These are phyloP conservation scores for Symphodus melops DNA, from an alignment of 2,113 vertebrate species.

Conservation along the genomic window DNA sequence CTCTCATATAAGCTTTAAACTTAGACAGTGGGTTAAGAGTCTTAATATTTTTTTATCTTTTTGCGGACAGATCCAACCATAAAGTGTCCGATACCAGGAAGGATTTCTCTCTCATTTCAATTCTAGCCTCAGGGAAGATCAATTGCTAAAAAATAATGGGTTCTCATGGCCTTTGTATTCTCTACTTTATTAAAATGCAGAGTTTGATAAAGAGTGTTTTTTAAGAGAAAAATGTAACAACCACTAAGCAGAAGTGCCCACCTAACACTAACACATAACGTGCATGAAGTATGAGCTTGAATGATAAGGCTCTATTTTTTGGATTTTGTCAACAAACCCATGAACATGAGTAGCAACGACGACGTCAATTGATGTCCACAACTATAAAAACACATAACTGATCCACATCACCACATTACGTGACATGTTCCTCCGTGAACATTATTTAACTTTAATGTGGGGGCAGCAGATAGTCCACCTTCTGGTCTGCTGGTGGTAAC, in stretches of 20 bases:
- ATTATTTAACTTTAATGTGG: too few species aligned
- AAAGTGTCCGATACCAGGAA: neutral
- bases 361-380: too few species aligned
- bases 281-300: neutral
- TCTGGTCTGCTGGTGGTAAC: too few species aligned
- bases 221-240: conserved; percentile 8
- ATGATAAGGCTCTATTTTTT: neutral
- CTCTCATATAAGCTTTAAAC: conserved; percentile 34
- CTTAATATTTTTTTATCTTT: conserved; percentile 43
- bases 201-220: conserved; percentile 11
- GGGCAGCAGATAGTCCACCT: too few species aligned
- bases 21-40: conserved; percentile 24
- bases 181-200: conserved; percentile 8
- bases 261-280: conserved; percentile 2
- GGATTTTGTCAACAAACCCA: neutral
- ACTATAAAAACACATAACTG: too few species aligned
- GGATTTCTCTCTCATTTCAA: conserved; percentile 40
- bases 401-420: too few species aligned
- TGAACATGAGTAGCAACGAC: neutral
- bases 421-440: too few species aligned
- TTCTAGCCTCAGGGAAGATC: conserved; percentile 35
- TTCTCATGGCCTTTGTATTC: conserved; percentile 28
- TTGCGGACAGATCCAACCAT: conserved; percentile 27
- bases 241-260: conserved; percentile 5
- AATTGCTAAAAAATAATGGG: conserved; percentile 47